Conservation (phyloP, 2,113 vertebrate species). For the Catharus bicknelli region DNA sequence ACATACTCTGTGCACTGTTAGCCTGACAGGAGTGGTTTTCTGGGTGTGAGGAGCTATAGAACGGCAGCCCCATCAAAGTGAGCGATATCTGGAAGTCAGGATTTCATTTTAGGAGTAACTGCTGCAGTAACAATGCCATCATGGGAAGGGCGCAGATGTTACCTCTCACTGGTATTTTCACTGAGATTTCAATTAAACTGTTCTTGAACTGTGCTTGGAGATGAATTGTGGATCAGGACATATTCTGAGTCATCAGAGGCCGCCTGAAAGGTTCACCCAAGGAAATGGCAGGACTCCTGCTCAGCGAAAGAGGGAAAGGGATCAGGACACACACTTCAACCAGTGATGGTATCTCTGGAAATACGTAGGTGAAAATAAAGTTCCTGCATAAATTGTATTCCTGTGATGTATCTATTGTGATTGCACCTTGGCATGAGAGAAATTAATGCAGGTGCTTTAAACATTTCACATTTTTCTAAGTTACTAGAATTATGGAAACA, state of each 20-base stretch:
- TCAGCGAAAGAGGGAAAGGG: not conserved
- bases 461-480: not conserved
- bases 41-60: not conserved
- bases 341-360: not conserved
- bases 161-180: not conserved
- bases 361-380: not conserved
- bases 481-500: not conserved
- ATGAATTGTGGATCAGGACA: not conserved
- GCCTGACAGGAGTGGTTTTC: not conserved
- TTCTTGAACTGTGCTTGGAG: not conserved
- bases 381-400: not conserved
- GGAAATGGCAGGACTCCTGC: not conserved
- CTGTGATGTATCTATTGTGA: not conserved
- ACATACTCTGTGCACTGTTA: not conserved
- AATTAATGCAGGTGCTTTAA: not conserved
- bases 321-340: not conserved
- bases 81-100: not conserved
- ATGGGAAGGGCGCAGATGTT: not conserved
- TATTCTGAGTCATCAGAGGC: not conserved
- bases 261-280: not conserved
- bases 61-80: not conserved
- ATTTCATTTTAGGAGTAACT: not conserved
- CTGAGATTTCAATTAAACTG: not conserved
- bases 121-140: fast-evolving
- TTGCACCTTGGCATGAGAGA: not conserved